These are phyloP conservation scores for Orius insidiosus DNA, from an alignment of 1,140 invertebrate species.

Conservation along the genomic window DNA sequence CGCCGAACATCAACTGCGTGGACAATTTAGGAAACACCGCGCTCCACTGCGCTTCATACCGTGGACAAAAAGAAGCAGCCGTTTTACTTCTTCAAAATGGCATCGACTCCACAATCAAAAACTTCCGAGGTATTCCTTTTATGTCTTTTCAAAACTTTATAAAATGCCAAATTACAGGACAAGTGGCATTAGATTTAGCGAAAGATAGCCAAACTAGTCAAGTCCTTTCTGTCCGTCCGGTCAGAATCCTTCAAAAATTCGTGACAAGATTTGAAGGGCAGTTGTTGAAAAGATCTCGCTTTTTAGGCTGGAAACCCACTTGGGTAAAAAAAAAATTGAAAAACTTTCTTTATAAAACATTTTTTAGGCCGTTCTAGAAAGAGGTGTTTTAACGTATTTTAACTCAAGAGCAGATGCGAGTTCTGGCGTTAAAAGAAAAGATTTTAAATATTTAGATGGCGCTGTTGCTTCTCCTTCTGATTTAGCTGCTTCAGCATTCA, in stretches of 20 bases:
- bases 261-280: slow-evolving; percentile 43
- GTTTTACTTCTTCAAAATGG: slow-evolving; percentile 41
- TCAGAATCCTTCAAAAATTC: slow-evolving; percentile 35
- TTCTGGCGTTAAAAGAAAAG: slow-evolving; percentile 34
- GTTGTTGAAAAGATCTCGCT: slow-evolving; percentile 40
- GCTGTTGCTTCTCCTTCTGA: slow-evolving; percentile 31
- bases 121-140: slow-evolving; percentile 28
- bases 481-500: slow-evolving; percentile 31
- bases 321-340: slow-evolving; percentile 31
- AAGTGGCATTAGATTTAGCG: slow-evolving; percentile 41
- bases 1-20: slow-evolving; percentile 30
- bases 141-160: slow-evolving; percentile 5
- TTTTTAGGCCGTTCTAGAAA: slow-evolving; percentile 39
- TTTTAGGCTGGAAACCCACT: slow-evolving; percentile 42
- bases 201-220: slow-evolving; percentile 42
- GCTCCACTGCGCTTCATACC: slow-evolving; percentile 45
- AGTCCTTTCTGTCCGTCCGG: slow-evolving; percentile 42
- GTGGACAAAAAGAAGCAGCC: slow-evolving; percentile 44
- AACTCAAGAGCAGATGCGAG: slow-evolving; percentile 40
- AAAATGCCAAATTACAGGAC: slow-evolving; percentile 28
- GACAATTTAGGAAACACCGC: slow-evolving; percentile 45
- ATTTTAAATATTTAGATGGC: slow-evolving; percentile 47
- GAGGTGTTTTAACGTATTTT: slow-evolving; percentile 48
- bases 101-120: slow-evolving; percentile 32
- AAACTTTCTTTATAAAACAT: not conserved